These are phyloP conservation scores for Priapulus caudatus DNA, from an alignment of 2,888 invertebrate species.

Conservation along the genomic window DNA sequence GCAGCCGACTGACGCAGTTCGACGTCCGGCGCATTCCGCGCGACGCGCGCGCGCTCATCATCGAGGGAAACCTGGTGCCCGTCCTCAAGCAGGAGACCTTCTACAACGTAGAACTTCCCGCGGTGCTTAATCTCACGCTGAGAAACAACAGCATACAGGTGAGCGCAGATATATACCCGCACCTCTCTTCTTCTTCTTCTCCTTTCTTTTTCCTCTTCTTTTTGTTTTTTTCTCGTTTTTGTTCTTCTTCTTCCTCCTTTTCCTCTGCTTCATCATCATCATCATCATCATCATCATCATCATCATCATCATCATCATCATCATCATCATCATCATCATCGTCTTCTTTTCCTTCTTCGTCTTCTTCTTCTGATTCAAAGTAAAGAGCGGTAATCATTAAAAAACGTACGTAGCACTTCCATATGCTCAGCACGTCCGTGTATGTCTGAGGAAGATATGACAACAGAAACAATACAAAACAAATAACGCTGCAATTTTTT, in stretches of 20 bases:
- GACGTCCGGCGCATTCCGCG: background rate
- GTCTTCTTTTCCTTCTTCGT: background rate
- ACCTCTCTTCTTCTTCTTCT: slow-evolving; percentile 3
- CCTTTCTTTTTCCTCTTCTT: too few species aligned
- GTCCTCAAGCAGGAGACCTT: background rate
- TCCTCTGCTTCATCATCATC: background rate
- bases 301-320: background rate
- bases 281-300: background rate
- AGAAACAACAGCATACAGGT: background rate
- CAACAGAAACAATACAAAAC: too few species aligned
- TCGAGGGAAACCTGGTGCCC: background rate
- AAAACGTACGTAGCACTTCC: too few species aligned
- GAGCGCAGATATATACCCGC: too few species aligned
- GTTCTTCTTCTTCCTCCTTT: slow-evolving; percentile 1
- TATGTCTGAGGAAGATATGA: too few species aligned
- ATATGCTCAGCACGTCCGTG: too few species aligned
- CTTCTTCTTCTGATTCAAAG: background rate
- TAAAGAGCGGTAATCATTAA: too few species aligned
- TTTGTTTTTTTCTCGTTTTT: background rate
- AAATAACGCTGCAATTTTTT: too few species aligned
- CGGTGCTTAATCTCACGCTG: background rate
- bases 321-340: background rate
- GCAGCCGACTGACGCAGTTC: background rate
- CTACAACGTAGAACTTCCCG: background rate
- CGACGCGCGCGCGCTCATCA: background rate